Conservation (phyloP, 1,140 invertebrate species). For the Lineus longissimus region DNA sequence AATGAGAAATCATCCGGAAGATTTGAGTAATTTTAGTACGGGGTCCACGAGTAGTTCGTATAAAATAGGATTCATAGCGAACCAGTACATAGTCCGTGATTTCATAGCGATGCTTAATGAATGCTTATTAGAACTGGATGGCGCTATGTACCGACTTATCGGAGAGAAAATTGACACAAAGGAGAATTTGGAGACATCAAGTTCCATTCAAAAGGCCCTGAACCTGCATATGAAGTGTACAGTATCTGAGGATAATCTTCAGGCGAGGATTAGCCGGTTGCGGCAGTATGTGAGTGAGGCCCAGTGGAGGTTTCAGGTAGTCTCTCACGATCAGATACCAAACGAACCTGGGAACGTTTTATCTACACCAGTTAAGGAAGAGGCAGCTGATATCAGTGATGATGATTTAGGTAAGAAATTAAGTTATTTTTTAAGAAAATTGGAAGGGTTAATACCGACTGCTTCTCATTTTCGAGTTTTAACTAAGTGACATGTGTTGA, state of each 20-base stretch:
- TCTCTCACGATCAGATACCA: constrained; percentile 41
- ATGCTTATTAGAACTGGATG: constrained; percentile 37
- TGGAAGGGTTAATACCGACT: no score
- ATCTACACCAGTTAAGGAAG: constrained; percentile 24
- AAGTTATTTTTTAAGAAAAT: neutral
- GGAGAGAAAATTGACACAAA: constrained; percentile 17
- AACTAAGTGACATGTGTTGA: no score
- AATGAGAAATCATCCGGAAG: constrained; percentile 10
- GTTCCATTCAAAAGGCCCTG: constrained; percentile 29
- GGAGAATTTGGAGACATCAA: neutral
- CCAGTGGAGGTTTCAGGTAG: constrained; percentile 48
- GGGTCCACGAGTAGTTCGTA: constrained; percentile 22
- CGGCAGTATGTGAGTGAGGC: constrained; percentile 46
- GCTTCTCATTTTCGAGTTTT: no score
- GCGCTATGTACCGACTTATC: constrained; percentile 28
- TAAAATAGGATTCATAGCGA: constrained; percentile 43
- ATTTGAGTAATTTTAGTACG: constrained; percentile 27
- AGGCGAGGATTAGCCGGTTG: constrained; percentile 34
- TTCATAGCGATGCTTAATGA: constrained; percentile 44
- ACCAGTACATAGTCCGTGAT: constrained; percentile 49
- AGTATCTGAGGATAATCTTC: constrained; percentile 27
- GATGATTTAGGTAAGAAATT: constrained; percentile 14
- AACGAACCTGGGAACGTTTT: constrained; percentile 34
- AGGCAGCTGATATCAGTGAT: constrained; percentile 26
- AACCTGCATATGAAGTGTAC: constrained; percentile 28